A percentile compares a stretch with the other conserved stretches of the same genome.
phyloP scores from a whole-genome alignment of 2,888 invertebrate species.

The Mesorhabditis spiculigera region DNA sequence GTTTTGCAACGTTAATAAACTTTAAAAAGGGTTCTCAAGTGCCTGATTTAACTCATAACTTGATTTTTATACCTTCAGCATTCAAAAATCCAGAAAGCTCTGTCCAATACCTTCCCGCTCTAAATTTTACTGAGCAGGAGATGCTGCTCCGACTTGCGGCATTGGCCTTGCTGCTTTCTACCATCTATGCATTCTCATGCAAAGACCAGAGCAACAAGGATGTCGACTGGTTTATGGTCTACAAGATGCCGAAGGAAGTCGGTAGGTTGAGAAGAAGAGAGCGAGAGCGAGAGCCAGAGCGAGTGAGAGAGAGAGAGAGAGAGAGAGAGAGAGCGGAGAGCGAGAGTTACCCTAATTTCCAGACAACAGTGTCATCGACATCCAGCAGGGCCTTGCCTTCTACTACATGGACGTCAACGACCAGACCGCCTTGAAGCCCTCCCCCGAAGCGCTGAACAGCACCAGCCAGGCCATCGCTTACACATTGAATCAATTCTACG shows the following conservation, averaged over 20 bases:
- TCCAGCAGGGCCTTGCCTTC: conserved; percentile 37
- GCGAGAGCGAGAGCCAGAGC: neutral
- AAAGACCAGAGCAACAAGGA: conserved; percentile 45
- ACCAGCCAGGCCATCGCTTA: conserved; percentile 46
- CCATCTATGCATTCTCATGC: conserved; percentile 35
- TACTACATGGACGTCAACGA: conserved; percentile 48
- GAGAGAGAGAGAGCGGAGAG: neutral
- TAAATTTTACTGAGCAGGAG: too few relatives aligned
- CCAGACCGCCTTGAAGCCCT: conserved; percentile 31
- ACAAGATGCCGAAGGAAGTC: conserved; percentile 46
- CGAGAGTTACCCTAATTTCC: neutral
- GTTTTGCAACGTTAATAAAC: too few relatives aligned
- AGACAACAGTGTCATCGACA: conserved; percentile 33
- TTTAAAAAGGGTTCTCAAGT: too few relatives aligned
- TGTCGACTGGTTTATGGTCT: conserved; percentile 47
- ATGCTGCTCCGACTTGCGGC: conserved; percentile 12
- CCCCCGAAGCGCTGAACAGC: conserved; percentile 30
- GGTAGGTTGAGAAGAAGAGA: neutral
- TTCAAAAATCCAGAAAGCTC: too few relatives aligned
- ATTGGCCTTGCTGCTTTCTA: conserved; percentile 12
- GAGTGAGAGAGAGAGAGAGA: neutral
- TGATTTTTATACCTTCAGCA: too few relatives aligned
- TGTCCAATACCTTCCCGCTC: too few relatives aligned
- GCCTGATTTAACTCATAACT: too few relatives aligned
- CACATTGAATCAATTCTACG: conserved; percentile 46